phyloP scores from a whole-genome alignment of 2,888 invertebrate genomes.

The Leptarthrus brevirostris region DNA sequence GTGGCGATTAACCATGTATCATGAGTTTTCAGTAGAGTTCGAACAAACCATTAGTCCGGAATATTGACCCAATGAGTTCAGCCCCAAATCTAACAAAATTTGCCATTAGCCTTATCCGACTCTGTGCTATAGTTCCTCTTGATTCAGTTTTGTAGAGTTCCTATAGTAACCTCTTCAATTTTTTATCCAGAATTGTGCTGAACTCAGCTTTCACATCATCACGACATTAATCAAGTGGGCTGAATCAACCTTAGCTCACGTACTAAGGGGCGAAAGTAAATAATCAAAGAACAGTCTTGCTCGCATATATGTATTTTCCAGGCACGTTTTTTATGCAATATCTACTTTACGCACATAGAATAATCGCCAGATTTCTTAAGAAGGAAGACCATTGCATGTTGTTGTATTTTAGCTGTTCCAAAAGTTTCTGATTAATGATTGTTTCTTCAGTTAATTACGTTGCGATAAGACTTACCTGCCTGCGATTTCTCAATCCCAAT shows the following conservation, averaged over 20 bases:
- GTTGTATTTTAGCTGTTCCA: background rate
- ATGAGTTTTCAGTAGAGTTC: too few relatives aligned
- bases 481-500: too few relatives aligned
- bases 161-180: background rate
- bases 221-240: constrained; percentile 22
- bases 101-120: constrained; percentile 16
- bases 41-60: background rate
- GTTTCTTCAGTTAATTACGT: constrained; percentile 9
- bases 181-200: constrained; percentile 5
- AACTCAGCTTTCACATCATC: constrained; percentile 25
- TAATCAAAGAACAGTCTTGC: background rate
- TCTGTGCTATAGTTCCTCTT: background rate
- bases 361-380: too few relatives aligned
- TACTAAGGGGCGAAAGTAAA: background rate
- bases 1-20: too few relatives aligned
- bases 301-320: too few relatives aligned
- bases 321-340: too few relatives aligned
- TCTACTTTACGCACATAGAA: too few relatives aligned
- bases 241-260: constrained; percentile 13
- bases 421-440: constrained; percentile 27
- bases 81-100: constrained; percentile 9
- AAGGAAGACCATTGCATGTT: too few relatives aligned
- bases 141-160: background rate
- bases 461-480: constrained; percentile 16
- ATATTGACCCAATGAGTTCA: constrained; percentile 14